Evolutionary conservation across 2,888 invertebrate species (phyloP), one percentile per base, ranked within the genome.

Genomic region (Diabrotica balteata): DNA sequence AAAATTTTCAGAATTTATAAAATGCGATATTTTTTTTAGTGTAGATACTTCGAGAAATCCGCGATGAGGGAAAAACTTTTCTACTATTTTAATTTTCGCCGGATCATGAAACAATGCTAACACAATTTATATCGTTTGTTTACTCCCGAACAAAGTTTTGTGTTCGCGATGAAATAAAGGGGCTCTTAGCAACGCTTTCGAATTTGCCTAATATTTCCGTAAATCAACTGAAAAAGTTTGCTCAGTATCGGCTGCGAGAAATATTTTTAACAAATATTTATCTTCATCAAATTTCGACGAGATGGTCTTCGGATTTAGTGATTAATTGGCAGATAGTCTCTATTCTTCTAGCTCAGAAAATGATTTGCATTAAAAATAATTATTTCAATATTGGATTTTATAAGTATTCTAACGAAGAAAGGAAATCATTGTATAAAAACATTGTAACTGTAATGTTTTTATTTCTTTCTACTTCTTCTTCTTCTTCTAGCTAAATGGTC

Each of bases 61-160:
- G 17, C 9, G 42, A 10, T n/a, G 44, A 52, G 9, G 11, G 52
- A 47, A 58, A 52, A 66, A 62, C 57, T 58, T 66, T 64, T 46
- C 71, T 71, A 72, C 72, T 74, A 75, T 73, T 76, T 75, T 73
- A 76, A 75, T 74, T 73, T 75, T 73, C 76, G 73, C 73, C 67
- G 60, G 71, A 70, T 70, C 70, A 73, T 70, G 52, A 58, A 66
- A 79, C 77, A 79, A 78, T 77, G 74, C 75, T 70, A 52, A 72
- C 74, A 73, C 77, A 78, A 78, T 79, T 79, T 79, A 78, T 79
- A 77, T 72, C 74, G 73, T 77, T 78, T 77, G 76, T 77, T 79
- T 79, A 76, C 76, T 71, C 47, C 11, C 45, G 55, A 61, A 66
- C 58, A 66, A 66, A 61, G 51, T 61, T 62, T 66, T 51, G 51